These are phyloP conservation scores for Coturnix japonica DNA, from an alignment of 2,113 vertebrate species.

Conservation along the genomic window DNA sequence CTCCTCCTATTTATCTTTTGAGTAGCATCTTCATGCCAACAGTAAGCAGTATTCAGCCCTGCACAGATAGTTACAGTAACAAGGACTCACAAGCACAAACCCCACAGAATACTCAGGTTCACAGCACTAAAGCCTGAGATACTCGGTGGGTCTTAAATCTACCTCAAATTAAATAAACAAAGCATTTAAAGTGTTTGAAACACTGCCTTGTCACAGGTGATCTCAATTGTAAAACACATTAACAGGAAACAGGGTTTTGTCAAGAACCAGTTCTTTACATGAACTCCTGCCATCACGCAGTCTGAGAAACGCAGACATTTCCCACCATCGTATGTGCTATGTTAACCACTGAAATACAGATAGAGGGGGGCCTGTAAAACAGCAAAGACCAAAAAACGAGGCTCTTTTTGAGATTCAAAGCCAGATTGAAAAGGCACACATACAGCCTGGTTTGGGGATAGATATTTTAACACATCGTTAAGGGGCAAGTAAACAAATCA, in stretches of 20 bases:
- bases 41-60: neutral
- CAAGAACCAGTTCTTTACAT: neutral
- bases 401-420: neutral
- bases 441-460: neutral
- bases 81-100: neutral
- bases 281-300: neutral
- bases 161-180: neutral
- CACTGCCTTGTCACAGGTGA: neutral
- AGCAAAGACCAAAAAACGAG: neutral
- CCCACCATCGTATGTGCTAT: neutral
- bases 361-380: neutral
- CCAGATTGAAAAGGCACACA: neutral
- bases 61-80: neutral
- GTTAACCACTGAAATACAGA: neutral
- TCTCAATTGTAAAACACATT: neutral
- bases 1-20: neutral
- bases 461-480: slow-evolving; percentile 15
- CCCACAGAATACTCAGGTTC: neutral
- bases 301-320: neutral
- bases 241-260: neutral
- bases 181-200: neutral
- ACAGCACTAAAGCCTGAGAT: neutral
- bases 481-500: slow-evolving; percentile 25
- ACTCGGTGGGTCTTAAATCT: neutral
- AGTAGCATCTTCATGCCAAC: neutral